Evolutionary conservation across 2,797 vertebrate species (phyloP).

Genomic region (Fringilla coelebs): DNA sequence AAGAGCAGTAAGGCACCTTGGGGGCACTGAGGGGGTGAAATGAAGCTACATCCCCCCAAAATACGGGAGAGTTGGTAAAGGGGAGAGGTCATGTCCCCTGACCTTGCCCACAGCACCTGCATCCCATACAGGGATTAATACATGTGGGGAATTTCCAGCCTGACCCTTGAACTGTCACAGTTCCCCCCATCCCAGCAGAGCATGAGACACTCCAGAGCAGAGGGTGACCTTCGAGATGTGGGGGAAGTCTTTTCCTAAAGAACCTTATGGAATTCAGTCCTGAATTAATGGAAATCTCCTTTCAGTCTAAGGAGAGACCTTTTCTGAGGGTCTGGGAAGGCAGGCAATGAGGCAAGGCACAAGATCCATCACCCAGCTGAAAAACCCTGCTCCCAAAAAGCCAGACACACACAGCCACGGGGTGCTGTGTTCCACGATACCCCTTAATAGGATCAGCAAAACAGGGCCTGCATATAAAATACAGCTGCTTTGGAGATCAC

Average conservation of each 20-base stretch:
- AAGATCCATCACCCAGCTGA: background rate
- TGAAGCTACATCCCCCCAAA: accelerated
- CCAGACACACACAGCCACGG: background rate
- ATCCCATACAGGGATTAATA: accelerated
- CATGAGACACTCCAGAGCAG: background rate
- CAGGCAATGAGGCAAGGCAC: background rate
- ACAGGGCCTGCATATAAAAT: constrained; percentile 33
- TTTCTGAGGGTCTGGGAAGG: background rate
- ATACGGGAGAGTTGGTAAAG: background rate
- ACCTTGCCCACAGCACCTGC: background rate
- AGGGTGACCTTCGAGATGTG: background rate
- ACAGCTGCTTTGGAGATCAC: constrained; percentile 40
- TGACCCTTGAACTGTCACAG: background rate
- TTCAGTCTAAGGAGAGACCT: background rate
- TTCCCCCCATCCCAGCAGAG: background rate
- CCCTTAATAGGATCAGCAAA: constrained; percentile 43
- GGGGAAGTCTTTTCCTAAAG: background rate
- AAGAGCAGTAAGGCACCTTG: background rate
- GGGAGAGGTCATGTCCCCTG: background rate
- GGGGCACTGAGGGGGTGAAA: background rate
- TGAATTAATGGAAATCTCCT: background rate
- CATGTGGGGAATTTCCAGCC: background rate
- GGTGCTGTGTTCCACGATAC: background rate
- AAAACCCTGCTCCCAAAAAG: background rate
- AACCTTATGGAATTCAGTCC: accelerated